These are phyloP conservation scores for Atherix ibis DNA, from an alignment of 2,888 invertebrate genomes.

Conservation along the genomic window DNA sequence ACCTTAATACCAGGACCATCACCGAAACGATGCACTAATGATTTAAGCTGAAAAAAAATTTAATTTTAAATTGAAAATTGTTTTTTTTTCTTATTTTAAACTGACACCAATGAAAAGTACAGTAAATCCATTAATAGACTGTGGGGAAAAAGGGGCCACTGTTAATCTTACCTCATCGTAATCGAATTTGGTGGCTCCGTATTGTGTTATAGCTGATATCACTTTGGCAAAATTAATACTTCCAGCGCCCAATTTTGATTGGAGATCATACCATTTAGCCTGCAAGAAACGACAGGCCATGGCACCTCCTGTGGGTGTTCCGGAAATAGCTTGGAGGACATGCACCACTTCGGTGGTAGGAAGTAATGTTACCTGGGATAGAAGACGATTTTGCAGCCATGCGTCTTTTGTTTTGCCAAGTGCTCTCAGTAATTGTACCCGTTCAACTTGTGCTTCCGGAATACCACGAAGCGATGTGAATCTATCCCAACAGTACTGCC, in stretches of 20 bases:
- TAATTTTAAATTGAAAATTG: background rate
- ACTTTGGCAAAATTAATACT: conserved; percentile 32
- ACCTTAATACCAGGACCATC: conserved; percentile 31
- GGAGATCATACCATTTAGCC: conserved; percentile 33
- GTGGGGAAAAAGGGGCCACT: background rate
- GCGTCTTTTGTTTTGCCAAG: conserved; percentile 33
- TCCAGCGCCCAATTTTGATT: conserved; percentile 29
- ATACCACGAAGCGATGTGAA: conserved; percentile 26
- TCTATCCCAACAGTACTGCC: conserved; percentile 33
- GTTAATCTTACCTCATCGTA: conserved; percentile 28
- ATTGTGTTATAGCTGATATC: conserved; percentile 33
- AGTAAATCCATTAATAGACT: background rate
- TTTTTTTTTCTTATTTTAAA: background rate
- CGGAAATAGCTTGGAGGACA: conserved; percentile 32
- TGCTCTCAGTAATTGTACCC: conserved; percentile 30
- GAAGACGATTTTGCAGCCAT: conserved; percentile 33
- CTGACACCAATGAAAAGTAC: background rate
- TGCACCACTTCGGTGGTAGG: conserved; percentile 31
- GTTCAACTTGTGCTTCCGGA: conserved; percentile 29
- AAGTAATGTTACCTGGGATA: conserved; percentile 32
- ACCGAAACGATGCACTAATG: conserved; percentile 32
- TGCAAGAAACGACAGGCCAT: conserved; percentile 33
- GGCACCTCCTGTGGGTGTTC: conserved; percentile 32
- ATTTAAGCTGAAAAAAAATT: conserved; percentile 23
- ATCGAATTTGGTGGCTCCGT: conserved; percentile 33